These are phyloP conservation scores for Aphidius ervi DNA, from an alignment of 1,140 invertebrate genomes.

Conservation along the genomic window DNA sequence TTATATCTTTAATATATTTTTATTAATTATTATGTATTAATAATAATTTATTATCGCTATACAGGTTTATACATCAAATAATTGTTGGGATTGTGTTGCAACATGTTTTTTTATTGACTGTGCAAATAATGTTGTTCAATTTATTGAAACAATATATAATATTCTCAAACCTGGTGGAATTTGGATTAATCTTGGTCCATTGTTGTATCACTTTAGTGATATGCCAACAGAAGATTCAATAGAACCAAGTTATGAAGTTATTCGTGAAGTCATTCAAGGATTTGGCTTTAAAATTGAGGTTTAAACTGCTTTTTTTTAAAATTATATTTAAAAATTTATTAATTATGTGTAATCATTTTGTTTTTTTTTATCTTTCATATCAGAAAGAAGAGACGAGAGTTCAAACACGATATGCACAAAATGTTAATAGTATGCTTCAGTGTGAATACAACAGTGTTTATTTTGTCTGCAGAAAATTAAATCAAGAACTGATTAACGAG, in stretches of 20 bases:
- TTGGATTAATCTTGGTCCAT: constrained; percentile 89
- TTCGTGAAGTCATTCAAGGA: constrained; percentile 76
- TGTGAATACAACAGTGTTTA: constrained; percentile 88
- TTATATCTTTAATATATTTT: constrained; percentile 10
- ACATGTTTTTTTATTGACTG: constrained; percentile 99
- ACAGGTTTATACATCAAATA: constrained; percentile 69
- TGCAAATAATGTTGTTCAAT: constrained; percentile 91
- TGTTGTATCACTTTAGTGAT: constrained; percentile 94
- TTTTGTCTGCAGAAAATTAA: constrained; percentile 79
- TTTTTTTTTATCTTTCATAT: constrained; percentile 29
- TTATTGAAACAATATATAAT: constrained; percentile 89
- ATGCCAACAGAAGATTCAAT: constrained; percentile 85
- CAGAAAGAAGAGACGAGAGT: constrained; percentile 75
- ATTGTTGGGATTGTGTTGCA: constrained; percentile 87
- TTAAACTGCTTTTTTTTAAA: constrained; percentile 30
- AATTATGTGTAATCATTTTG: constrained; percentile 1
- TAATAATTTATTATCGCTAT: constrained; percentile 3
- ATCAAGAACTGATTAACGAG: constrained; percentile 25
- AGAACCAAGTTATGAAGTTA: constrained; percentile 86
- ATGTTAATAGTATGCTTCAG: constrained; percentile 88
- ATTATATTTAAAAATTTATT: background rate
- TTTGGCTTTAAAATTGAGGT: constrained; percentile 87
- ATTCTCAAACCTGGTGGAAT: constrained; percentile 85
- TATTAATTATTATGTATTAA: background rate
- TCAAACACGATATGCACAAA: constrained; percentile 87